These are phyloP conservation scores for Siniperca obscura DNA, from an alignment of 2,797 vertebrate species.

Conservation along the genomic window DNA sequence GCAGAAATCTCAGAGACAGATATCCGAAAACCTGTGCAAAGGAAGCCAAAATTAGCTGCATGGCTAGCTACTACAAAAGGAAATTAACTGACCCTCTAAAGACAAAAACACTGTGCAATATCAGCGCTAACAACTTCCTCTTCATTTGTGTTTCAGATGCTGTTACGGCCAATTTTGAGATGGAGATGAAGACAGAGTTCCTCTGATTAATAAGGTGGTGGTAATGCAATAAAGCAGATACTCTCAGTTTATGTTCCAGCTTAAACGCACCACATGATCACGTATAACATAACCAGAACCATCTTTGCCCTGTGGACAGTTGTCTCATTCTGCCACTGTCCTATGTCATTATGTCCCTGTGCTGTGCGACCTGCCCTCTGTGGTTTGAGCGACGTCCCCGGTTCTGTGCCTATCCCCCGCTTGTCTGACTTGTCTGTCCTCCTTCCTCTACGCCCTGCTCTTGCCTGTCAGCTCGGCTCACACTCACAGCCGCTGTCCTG, in stretches of 20 bases:
- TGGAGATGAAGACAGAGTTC: conserved; percentile 38
- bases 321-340: conserved; percentile 66
- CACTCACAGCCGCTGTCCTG: conserved; percentile 62
- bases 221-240: conserved; percentile 53
- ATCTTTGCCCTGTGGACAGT: conserved; percentile 54
- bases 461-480: conserved; percentile 65
- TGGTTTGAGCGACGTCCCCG: conserved; percentile 51
- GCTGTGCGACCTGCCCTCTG: conserved; percentile 52
- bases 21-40: background rate
- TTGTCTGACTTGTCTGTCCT: conserved; percentile 28
- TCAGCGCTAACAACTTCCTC: conserved; percentile 40
- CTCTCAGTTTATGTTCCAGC: conserved; percentile 33
- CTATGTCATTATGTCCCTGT: conserved; percentile 58
- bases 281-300: conserved; percentile 32
- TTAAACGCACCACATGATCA: conserved; percentile 21
- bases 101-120: background rate
- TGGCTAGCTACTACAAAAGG: background rate
- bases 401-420: conserved; percentile 29
- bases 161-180: conserved; percentile 19
- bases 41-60: conserved; percentile 4
- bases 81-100: conserved; percentile 11
- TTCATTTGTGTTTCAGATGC: conserved; percentile 76
- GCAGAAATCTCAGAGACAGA: background rate
- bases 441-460: conserved; percentile 21
- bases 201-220: conserved; percentile 43